Evolutionary conservation across 2,797 vertebrate genomes (phyloP), one percentile per base, ranked within the genome.

Genomic region (Gobionotothen gibberifrons): DNA sequence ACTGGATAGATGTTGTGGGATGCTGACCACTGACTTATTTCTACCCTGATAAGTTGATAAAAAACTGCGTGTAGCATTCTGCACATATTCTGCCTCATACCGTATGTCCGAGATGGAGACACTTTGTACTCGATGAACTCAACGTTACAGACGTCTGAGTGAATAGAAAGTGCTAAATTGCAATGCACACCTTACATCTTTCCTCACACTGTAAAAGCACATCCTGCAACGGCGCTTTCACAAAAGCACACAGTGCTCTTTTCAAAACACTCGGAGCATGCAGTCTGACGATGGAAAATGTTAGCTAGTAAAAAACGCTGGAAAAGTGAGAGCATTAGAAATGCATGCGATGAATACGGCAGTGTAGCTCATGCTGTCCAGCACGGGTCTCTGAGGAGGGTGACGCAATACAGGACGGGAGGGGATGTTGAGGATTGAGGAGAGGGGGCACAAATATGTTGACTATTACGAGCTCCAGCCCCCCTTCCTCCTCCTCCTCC

Each of bases 361-460:
- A 52, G 73, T 29, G 63, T 39, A 82, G 84, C 44, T 74, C 21
- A 8, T 49, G 85, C 78, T 66, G 86, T 88, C 90, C 89, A 89
- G 78, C 70, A 29, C n/a, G 3, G 85, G 84, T 90, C 90, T 92
- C 92, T 58, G 60, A 88, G 88, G 89, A 92, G 68, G 88, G 74
- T 94, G 93, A 95, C 71, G 93, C 92, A 91, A 94, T 89, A 78
- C 67, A 70, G 81, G 82, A 82, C 49, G 52, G 82, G 85, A 71
- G 70, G 86, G 76, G 71, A 79, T 78, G 83, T 17, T 76, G 78
- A 79, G 76, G 57, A 72, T 68, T 49, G 82, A 66, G 69, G 67
- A 80, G 85, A 77, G 81, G 86, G 82, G 86, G 87, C 74, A 88
- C 76, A 93, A 93, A 92, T 93, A 93, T 95, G 93, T 94, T 88